Evolutionary conservation across 2,888 invertebrate genomes (phyloP).

Genomic region (Gerris lacustris): DNA sequence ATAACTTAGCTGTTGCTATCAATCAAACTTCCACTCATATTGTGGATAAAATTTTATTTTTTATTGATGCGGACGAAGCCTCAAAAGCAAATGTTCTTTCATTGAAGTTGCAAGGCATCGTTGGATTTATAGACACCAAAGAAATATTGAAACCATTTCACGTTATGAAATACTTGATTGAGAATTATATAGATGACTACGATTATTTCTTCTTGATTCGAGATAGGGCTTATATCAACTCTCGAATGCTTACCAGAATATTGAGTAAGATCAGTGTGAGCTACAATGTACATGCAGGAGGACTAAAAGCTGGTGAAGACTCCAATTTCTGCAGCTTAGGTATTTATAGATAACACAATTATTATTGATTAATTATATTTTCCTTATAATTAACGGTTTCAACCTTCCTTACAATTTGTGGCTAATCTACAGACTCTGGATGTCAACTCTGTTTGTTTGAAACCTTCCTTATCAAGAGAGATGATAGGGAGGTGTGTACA

Average conservation of each 20-base stretch:
- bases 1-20: slow-evolving; percentile 63
- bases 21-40: slow-evolving; percentile 77
- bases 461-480: too few relatives aligned
- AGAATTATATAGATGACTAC: slow-evolving; percentile 77
- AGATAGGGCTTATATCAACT: slow-evolving; percentile 75
- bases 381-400: not conserved
- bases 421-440: too few relatives aligned
- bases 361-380: not conserved
- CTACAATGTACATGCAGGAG: slow-evolving; percentile 73
- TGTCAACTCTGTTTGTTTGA: too few relatives aligned
- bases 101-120: slow-evolving; percentile 52
- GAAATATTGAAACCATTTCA: slow-evolving; percentile 71
- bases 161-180: slow-evolving; percentile 75
- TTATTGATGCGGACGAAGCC: slow-evolving; percentile 46
- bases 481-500: too few relatives aligned
- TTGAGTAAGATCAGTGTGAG: slow-evolving; percentile 69
- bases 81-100: slow-evolving; percentile 35
- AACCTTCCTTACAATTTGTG: too few relatives aligned
- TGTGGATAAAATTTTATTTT: slow-evolving; percentile 71
- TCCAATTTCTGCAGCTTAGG: slow-evolving; percentile 56
- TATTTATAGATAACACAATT: slow-evolving; percentile 34
- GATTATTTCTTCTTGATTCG: slow-evolving; percentile 85
- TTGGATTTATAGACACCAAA: slow-evolving; percentile 72
- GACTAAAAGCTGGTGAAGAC: slow-evolving; percentile 41
- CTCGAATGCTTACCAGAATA: slow-evolving; percentile 56